Evolutionary conservation across 2,888 invertebrate species (phyloP).

Genomic region (Leptopterna dolabrata): DNA sequence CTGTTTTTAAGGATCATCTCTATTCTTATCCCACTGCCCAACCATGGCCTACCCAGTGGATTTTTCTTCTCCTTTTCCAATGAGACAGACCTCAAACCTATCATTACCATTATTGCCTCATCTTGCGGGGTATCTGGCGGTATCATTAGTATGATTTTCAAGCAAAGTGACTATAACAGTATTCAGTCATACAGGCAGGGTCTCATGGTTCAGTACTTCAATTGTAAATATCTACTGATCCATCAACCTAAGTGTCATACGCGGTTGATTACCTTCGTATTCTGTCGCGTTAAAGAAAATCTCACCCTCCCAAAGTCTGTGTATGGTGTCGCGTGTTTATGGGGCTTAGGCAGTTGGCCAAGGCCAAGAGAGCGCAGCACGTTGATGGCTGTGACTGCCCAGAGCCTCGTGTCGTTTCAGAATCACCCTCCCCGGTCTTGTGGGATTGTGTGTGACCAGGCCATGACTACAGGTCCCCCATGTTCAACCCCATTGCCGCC

Average conservation of each 20-base stretch:
- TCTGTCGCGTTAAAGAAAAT: background rate
- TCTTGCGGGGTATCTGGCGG: no score
- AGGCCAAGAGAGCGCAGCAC: slow-evolving; percentile 53
- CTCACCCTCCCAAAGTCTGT: background rate
- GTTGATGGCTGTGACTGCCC: slow-evolving; percentile 42
- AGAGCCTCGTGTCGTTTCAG: slow-evolving; percentile 14
- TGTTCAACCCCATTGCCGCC: slow-evolving; percentile 12
- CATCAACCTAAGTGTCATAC: background rate
- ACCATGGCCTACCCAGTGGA: no score
- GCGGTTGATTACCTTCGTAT: slow-evolving; percentile 8
- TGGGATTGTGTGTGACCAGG: slow-evolving; percentile 33
- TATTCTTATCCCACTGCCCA: no score
- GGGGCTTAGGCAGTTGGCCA: slow-evolving; percentile 47
- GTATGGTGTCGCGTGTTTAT: slow-evolving; percentile 46
- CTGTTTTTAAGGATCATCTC: no score
- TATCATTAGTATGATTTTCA: no score
- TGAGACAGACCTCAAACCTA: no score
- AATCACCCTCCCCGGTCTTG: slow-evolving; percentile 2
- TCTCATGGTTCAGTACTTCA: no score
- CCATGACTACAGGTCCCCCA: slow-evolving; percentile 39
- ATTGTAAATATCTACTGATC: background rate
- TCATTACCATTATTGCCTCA: no score
- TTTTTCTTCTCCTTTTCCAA: no score
- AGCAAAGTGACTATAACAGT: no score
- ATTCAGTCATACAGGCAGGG: no score